Percentiles rank a stretch among this genome's conserved stretches.
Conservation (phyloP, 2,888 invertebrate species). For the Agriopis marginaria region DNA sequence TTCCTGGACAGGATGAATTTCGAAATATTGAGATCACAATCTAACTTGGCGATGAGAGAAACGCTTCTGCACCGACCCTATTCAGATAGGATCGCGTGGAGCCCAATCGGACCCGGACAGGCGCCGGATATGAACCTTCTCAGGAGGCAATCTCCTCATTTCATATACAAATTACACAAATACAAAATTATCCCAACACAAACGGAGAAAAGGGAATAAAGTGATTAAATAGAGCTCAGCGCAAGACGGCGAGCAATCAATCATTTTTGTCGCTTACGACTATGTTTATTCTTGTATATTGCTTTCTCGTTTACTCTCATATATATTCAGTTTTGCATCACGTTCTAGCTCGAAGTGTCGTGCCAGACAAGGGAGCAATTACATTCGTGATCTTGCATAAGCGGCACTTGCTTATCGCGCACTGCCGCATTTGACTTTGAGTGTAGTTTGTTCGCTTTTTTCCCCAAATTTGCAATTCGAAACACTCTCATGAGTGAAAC, state of each 20-base stretch:
- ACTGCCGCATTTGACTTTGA: conserved; percentile 84
- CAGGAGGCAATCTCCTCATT: conserved; percentile 77
- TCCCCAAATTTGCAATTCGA: conserved; percentile 84
- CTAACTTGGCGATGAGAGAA: conserved; percentile 61
- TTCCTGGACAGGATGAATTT: neutral
- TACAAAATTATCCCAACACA: conserved; percentile 85
- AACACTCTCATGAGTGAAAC: conserved; percentile 73
- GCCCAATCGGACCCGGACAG: conserved; percentile 67
- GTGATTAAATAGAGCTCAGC: conserved; percentile 87
- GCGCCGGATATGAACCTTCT: conserved; percentile 77
- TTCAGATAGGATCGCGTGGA: conserved; percentile 72
- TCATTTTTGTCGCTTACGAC: conserved; percentile 85
- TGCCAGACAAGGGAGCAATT: conserved; percentile 87
- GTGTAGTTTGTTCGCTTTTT: conserved; percentile 81
- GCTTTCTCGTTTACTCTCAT: conserved; percentile 65
- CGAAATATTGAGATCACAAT: conserved; percentile 28
- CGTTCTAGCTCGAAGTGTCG: conserved; percentile 84
- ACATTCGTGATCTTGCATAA: conserved; percentile 88
- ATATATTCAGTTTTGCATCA: conserved; percentile 58
- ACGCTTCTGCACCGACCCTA: conserved; percentile 59
- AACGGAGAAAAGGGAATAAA: conserved; percentile 87
- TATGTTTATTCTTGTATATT: conserved; percentile 70
- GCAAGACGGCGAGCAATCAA: conserved; percentile 86
- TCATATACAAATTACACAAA: conserved; percentile 85
- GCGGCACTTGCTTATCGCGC: conserved; percentile 85